Percentiles rank a stretch among this genome's conserved stretches.
phyloP scores from a whole-genome alignment of 2,888 invertebrate species.

The Epinotia ramella region DNA sequence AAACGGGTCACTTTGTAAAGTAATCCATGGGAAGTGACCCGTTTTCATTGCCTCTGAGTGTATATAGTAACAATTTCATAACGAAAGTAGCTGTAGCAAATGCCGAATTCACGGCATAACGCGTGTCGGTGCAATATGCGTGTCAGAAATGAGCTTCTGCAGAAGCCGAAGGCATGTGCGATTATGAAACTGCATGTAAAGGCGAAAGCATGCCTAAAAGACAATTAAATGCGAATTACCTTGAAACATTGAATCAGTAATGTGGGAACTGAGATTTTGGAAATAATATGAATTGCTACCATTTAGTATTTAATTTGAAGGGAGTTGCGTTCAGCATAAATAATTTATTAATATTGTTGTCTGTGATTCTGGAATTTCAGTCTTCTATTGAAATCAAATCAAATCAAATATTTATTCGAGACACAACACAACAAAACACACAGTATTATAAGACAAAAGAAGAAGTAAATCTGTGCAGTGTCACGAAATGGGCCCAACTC shows the following conservation, averaged over 20 bases:
- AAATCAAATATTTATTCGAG: too few species aligned
- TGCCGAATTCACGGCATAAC: conserved; percentile 10
- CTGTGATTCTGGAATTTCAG: neutral
- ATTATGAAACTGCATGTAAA: conserved; percentile 25
- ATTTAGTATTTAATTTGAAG: neutral
- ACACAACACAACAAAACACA: too few species aligned
- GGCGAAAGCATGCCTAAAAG: conserved; percentile 17
- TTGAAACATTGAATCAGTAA: conserved; percentile 19
- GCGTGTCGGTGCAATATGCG: conserved; percentile 25
- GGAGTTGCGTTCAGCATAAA: neutral
- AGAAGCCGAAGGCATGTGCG: conserved; percentile 24
- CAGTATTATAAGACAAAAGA: too few species aligned
- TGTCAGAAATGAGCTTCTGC: conserved; percentile 15
- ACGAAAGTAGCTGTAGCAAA: conserved; percentile 1
- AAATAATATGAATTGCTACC: conserved; percentile 16
- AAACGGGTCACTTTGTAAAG: too few species aligned
- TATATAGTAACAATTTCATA: neutral
- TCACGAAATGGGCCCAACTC: too few species aligned
- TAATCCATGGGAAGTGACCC: too few species aligned
- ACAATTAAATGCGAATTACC: conserved; percentile 15
- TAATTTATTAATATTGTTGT: neutral
- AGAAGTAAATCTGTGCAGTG: too few species aligned
- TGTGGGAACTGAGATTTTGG: conserved; percentile 26
- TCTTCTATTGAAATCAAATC: too few species aligned
- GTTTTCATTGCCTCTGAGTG: too few species aligned